Evolutionary conservation across 2,888 invertebrate genomes (phyloP).

Genomic region (Acrobeloides nanus): DNA sequence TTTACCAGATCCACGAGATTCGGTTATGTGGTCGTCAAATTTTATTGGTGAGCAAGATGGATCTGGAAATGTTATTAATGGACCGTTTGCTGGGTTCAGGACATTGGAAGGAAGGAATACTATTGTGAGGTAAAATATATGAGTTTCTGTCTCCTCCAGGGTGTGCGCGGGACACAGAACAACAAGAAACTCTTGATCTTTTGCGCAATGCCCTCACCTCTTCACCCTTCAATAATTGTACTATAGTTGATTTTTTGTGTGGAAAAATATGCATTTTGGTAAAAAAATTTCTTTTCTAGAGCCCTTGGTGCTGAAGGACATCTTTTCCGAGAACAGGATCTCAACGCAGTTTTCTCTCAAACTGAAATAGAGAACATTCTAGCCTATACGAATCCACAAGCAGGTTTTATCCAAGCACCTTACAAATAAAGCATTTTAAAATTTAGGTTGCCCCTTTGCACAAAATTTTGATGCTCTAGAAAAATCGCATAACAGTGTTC

Average conservation of each 20-base stretch:
- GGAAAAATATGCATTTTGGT: not conserved
- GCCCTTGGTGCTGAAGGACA: conserved; percentile 31
- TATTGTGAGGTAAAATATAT: too few species aligned
- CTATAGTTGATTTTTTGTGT: not conserved
- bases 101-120: conserved; percentile 31
- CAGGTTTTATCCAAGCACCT: too few species aligned
- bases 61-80: conserved; percentile 21
- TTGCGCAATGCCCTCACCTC: not conserved
- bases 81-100: conserved; percentile 36
- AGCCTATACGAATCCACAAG: too few species aligned
- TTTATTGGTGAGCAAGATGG: too few species aligned
- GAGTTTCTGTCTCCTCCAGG: too few species aligned
- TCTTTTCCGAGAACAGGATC: conserved; percentile 41
- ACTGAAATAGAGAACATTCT: conserved; percentile 45
- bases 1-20: conserved; percentile 33
- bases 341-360: conserved; percentile 41
- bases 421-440: too few species aligned
- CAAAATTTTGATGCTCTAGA: conserved; percentile 43
- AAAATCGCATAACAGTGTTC: conserved; percentile 43
- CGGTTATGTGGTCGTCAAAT: too few species aligned
- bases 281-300: conserved; percentile 14
- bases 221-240: not conserved
- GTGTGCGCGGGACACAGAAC: too few species aligned
- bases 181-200: too few species aligned
- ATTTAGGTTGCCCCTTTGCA: conserved; percentile 48